These are phyloP conservation scores for Sisor rabdophorus DNA, from an alignment of 2,113 vertebrate species.

Conservation along the genomic window DNA sequence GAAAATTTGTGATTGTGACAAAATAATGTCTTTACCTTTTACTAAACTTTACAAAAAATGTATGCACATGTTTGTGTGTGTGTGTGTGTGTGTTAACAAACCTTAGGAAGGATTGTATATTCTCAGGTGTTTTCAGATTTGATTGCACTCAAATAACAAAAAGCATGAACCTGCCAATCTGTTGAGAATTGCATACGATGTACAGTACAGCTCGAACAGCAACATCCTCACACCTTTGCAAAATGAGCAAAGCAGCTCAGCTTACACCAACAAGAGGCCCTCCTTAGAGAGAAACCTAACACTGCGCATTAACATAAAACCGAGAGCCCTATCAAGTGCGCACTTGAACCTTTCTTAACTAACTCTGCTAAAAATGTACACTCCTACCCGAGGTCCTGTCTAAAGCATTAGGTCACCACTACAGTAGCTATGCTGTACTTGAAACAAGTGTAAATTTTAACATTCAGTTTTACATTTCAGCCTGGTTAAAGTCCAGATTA, in stretches of 20 bases:
- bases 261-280: constrained; percentile 26
- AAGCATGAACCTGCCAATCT: constrained; percentile 25
- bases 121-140: constrained; percentile 28
- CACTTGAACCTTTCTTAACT: not conserved
- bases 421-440: constrained; percentile 44
- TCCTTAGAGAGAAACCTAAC: constrained; percentile 34
- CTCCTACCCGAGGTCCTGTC: constrained; percentile 3
- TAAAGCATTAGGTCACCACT: constrained; percentile 34
- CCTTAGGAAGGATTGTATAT: constrained; percentile 26
- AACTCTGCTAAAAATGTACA: constrained; percentile 1
- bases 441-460: not conserved
- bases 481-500: too few relatives aligned
- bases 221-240: constrained; percentile 16
- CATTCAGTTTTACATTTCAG: too few relatives aligned
- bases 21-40: too few relatives aligned
- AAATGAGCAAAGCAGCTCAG: constrained; percentile 23
- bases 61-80: not conserved
- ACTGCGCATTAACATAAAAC: constrained; percentile 19
- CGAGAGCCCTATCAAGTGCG: not conserved
- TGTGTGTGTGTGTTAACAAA: constrained; percentile 1
- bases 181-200: constrained; percentile 9
- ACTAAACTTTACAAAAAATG: too few relatives aligned
- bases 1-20: too few relatives aligned
- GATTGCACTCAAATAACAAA: constrained; percentile 31
- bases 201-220: not conserved